Base-by-base conservation (phyloP, 1,140 invertebrate species). In the Eurosta solidaginis region DNA sequence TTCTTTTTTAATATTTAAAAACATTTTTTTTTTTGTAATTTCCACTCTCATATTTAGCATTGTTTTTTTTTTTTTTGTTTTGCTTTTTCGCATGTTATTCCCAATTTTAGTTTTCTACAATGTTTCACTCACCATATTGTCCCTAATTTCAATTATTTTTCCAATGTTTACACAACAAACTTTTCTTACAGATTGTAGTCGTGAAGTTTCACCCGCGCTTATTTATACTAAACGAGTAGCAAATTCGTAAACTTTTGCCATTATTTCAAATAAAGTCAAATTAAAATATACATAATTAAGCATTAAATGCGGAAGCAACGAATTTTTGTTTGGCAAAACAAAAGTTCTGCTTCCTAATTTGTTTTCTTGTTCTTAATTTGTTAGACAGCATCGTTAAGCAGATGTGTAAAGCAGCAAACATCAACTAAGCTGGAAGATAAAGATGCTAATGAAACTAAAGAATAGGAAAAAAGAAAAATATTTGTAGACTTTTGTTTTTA, bases 281-380 rank as follows among this genome's bases (percentile, higher is more conserved):
- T 3, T 59, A 68, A 42, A 27, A 1, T 29, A 33, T 2, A 22
- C 3, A n/a, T 12, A 17, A 10, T 17, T 1, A 33, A 33, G 54
- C 29, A 63, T 40, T 40, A 68, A 68, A 68, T 68, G 33, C 59
- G 59, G 59, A 68, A 68, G 59, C 40, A 40, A 33, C 33, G n/a
- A 68, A 9, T 40, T 40, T 20, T 10, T 22, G 40, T 68, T 68
- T 68, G 59, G 59, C 36, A 68, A 68, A 68, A 68, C 40, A 14
- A 40, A 40, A 40, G 59, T 9, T 33, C n/a, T 40, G 9, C 14
- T 40, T 40, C n/a, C n/a, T 3, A 68, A 17, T 3, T 68, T 22
- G 22, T 40, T 68, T 22, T 40, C 40, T 68, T 20, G 33, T 68
- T 68, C 59, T 36, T 20, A 68, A 29, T 63, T 4, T n/a, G 33